These are phyloP conservation scores for Leucosticte australis DNA, from an alignment of 2,113 vertebrate species.

Conservation along the genomic window DNA sequence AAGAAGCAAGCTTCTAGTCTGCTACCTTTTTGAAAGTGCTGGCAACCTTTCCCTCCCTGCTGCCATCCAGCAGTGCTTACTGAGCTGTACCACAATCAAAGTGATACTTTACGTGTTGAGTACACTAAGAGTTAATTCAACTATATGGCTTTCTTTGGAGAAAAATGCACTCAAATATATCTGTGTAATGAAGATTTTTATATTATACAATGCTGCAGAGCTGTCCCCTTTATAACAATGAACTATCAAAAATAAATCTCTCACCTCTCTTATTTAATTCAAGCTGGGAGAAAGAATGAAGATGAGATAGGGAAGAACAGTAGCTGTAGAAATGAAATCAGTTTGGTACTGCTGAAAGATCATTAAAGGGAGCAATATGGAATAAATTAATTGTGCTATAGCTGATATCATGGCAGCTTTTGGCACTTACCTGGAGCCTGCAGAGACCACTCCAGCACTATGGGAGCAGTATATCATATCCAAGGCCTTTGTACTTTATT, in stretches of 20 bases:
- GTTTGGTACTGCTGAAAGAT: neutral
- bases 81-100: neutral
- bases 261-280: slow-evolving; percentile 33
- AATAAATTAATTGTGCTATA: slow-evolving; percentile 44
- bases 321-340: neutral
- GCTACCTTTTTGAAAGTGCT: neutral
- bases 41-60: neutral
- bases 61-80: neutral
- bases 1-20: neutral
- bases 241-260: slow-evolving; percentile 47
- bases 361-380: slow-evolving; percentile 17
- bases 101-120: neutral
- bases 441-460: neutral
- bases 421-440: slow-evolving; percentile 14
- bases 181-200: slow-evolving; percentile 32
- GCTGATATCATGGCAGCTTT: slow-evolving; percentile 4
- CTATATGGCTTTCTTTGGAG: neutral
- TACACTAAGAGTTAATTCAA: slow-evolving; percentile 33
- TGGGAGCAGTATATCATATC: neutral
- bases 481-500: slow-evolving; percentile 25
- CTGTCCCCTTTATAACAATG: neutral
- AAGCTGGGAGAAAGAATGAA: slow-evolving; percentile 29
- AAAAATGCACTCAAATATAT: neutral
- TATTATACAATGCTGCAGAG: neutral
- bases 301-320: slow-evolving; percentile 6